Conservation (phyloP, 2,113 vertebrate genomes). For the Lampris megalopsis region DNA sequence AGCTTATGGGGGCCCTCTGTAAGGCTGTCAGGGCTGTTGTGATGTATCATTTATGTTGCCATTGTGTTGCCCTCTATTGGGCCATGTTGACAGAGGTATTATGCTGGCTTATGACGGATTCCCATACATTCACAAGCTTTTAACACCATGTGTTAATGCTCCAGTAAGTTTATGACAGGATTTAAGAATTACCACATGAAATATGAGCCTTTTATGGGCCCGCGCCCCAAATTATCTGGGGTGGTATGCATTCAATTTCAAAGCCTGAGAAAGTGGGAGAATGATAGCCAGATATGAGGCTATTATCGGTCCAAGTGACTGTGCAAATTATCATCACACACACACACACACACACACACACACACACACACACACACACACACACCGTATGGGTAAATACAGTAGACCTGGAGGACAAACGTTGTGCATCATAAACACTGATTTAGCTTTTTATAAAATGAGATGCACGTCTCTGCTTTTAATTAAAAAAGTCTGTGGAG, state of each 20-base stretch:
- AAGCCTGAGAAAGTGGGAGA: conserved; percentile 30
- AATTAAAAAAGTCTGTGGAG: conserved; percentile 48
- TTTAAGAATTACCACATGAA: conserved; percentile 60
- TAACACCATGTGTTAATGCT: conserved; percentile 69
- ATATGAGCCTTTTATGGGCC: conserved; percentile 57
- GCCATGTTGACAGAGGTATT: conserved; percentile 73
- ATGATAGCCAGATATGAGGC: conserved; percentile 29
- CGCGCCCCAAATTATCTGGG: conserved; percentile 43
- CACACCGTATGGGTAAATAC: neutral
- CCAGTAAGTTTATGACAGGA: conserved; percentile 62
- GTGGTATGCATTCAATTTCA: conserved; percentile 36
- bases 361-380: conserved; percentile 7
- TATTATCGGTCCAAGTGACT: conserved; percentile 34
- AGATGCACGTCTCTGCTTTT: conserved; percentile 45
- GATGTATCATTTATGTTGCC: conserved; percentile 80
- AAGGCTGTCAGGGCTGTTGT: conserved; percentile 72
- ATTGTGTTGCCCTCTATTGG: conserved; percentile 69
- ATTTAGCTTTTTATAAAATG: conserved; percentile 43
- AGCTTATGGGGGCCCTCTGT: conserved; percentile 66
- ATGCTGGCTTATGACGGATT: conserved; percentile 70
- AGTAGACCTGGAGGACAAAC: conserved; percentile 36
- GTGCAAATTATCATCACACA: neutral
- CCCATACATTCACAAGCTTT: conserved; percentile 72
- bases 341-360: conserved; percentile 8
- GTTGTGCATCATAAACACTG: conserved; percentile 35